These are phyloP conservation scores for Magallana nippona DNA, from an alignment of 2,888 invertebrate genomes.

Conservation along the genomic window DNA sequence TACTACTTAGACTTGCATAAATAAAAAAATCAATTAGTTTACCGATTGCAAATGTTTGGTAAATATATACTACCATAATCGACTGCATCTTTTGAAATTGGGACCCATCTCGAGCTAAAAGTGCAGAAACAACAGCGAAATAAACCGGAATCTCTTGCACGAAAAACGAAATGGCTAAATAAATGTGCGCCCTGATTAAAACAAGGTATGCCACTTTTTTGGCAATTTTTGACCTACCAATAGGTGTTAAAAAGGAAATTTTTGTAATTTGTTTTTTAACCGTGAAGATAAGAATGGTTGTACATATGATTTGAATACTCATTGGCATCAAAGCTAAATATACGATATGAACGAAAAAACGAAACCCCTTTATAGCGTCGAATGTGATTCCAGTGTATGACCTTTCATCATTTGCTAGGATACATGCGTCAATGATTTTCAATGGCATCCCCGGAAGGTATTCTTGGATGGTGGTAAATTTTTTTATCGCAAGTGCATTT, in stretches of 20 bases:
- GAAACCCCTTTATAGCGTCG: neutral
- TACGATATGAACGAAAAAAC: neutral
- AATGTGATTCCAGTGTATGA: neutral
- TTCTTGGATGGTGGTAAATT: neutral
- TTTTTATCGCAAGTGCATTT: neutral
- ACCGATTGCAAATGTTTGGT: neutral
- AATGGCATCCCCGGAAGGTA: neutral
- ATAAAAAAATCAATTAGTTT: neutral
- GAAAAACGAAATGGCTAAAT: neutral
- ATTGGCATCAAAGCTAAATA: neutral
- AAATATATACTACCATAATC: neutral
- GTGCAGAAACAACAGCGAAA: neutral
- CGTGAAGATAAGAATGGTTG: neutral
- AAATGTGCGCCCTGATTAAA: neutral
- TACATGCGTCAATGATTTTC: neutral
- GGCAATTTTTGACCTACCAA: neutral
- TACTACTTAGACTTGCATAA: neutral
- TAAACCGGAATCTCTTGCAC: conserved; percentile 6
- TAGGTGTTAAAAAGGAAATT: neutral
- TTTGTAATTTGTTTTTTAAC: neutral
- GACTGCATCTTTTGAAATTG: neutral
- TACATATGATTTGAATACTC: too few relatives aligned
- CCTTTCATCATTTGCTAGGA: neutral
- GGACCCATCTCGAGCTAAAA: neutral
- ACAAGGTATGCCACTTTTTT: neutral